Evolutionary conservation across 2,888 invertebrate species (phyloP).

Genomic region (Crepidodera aurea): DNA sequence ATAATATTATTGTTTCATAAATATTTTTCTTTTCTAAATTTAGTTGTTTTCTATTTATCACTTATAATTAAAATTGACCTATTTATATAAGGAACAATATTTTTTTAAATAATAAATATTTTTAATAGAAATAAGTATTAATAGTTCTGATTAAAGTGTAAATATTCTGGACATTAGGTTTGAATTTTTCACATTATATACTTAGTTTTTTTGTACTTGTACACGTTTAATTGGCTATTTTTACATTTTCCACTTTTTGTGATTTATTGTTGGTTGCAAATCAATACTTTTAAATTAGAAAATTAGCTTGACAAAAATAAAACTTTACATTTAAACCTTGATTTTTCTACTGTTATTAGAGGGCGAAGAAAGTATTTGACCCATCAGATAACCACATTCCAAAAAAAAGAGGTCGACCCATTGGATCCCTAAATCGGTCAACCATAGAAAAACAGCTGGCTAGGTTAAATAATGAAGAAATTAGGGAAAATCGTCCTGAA

Average conservation of each 20-base stretch:
- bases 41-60: neutral
- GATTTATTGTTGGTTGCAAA: no score
- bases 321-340: no score
- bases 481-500: slow-evolving; percentile 54
- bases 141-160: no score
- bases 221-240: no score
- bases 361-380: slow-evolving; percentile 86
- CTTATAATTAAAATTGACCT: slow-evolving; percentile 4
- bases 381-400: slow-evolving; percentile 85
- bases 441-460: slow-evolving; percentile 65
- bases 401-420: slow-evolving; percentile 73
- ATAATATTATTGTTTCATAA: slow-evolving; percentile 10
- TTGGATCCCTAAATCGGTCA: slow-evolving; percentile 69
- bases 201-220: no score
- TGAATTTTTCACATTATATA: no score
- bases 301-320: no score
- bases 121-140: no score
- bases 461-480: slow-evolving; percentile 48
- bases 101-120: no score
- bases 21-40: slow-evolving; percentile 2
- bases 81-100: neutral
- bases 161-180: no score
- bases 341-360: slow-evolving; percentile 57
- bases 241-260: no score
- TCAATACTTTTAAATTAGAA: no score